Evolutionary conservation across 2,888 invertebrate species (phyloP).

Genomic region (Lasioglossum leucozonium): DNA sequence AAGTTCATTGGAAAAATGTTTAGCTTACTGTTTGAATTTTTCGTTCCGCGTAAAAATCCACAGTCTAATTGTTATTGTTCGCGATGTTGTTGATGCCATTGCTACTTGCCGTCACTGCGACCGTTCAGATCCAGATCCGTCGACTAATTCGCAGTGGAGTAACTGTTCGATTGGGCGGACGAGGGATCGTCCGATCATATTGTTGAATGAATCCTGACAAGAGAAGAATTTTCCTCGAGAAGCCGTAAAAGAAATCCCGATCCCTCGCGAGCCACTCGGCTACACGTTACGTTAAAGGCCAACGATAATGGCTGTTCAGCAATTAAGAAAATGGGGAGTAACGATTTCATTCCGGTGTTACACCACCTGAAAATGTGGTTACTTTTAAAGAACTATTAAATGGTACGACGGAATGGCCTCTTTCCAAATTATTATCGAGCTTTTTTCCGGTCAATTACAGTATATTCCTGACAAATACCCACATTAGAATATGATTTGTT

Average conservation of each 20-base stretch:
- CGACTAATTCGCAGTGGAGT: constrained; percentile 57
- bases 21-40: too few species aligned
- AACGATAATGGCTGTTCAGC: constrained; percentile 16
- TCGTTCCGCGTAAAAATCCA: too few species aligned
- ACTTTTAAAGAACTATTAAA: constrained; percentile 1
- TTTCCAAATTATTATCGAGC: not conserved
- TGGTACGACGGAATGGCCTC: not conserved
- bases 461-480: not conserved
- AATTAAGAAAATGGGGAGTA: constrained; percentile 55
- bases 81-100: not conserved
- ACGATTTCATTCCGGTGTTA: constrained; percentile 29
- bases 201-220: constrained; percentile 1
- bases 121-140: constrained; percentile 37
- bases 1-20: too few species aligned
- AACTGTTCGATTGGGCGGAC: constrained; percentile 47
- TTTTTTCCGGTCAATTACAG: not conserved
- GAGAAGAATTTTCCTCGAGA: constrained; percentile 1
- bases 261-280: not conserved
- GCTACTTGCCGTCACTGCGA: not conserved
- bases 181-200: constrained; percentile 20
- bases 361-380: not conserved
- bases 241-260: constrained; percentile 16
- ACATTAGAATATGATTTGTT: not conserved
- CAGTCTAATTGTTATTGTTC: not conserved
- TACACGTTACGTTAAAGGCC: constrained; percentile 4